Base-by-base conservation (phyloP, 2,113 vertebrate genomes). In the Thymallus thymallus region DNA sequence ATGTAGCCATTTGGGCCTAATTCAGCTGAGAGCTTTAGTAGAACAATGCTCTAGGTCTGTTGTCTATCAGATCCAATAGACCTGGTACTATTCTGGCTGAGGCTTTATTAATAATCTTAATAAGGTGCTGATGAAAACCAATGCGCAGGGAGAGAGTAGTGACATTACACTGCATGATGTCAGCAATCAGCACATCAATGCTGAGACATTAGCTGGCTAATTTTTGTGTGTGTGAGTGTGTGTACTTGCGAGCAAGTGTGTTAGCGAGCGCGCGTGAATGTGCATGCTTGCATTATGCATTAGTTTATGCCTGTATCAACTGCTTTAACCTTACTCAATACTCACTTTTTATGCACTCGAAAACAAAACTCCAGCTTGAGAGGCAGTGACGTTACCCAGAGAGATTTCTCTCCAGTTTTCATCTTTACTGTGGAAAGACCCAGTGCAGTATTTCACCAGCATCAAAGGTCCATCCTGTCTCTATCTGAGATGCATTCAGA, bases 51-150 rank as follows among this genome's bases (percentile, higher is more conserved):
- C 64, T 69, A 80, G 80, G 86, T 90, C 77, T 89, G 76, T 76
- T 77, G 69, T 29, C 80, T 70, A 67, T 58, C 69, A 29, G 68
- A 81, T 76, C 79, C 67, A 35, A 65, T 23, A 20, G 60, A 73
- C 62, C 64, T 69, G 58, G 73, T 41, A 24, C 6, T 77, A 41
- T 72, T 58, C 73, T 2, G 41, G 75, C 84, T 82, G 81, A 85
- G 83, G 80, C 68, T 51, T 87, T 85, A 76, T 51, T 51, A 88
- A 87, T 86, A 81, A 88, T 82, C 66, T 86, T 91, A 90, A 91
- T 90, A 86, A 85, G 35, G 73, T 82, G 74, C 82, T 85, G 88
- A 71, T 90, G 89, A 88, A 91, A 91, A 82, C 77, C 68, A 69
- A 75, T 69, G 48, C 26, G 46, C 63, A 69, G 78, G 68, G 26